A percentile compares a stretch with the other conserved stretches of the same genome.
Conservation (phyloP, 2,113 vertebrate genomes). For the Axis porcinus region DNA sequence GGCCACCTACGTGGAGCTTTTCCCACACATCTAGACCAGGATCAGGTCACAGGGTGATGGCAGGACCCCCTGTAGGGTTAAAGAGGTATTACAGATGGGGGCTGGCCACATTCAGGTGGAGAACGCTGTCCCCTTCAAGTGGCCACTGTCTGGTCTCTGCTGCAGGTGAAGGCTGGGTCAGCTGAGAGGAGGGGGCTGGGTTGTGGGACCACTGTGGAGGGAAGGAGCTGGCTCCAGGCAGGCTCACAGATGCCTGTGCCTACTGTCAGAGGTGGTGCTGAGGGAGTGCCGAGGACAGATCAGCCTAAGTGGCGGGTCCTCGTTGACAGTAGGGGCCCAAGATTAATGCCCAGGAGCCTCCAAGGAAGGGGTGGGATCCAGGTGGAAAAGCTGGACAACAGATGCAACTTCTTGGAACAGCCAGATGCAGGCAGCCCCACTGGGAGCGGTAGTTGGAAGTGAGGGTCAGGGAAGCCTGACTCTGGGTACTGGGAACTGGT, state of each 20-base stretch:
- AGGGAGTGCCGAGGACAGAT: background rate
- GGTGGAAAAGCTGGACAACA: background rate
- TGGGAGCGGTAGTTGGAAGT: background rate
- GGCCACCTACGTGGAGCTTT: background rate
- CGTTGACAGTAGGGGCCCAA: background rate
- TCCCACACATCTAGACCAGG: background rate
- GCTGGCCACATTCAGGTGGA: background rate
- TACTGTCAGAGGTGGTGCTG: rapidly evolving
- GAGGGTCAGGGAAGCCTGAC: background rate
- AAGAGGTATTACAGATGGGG: background rate
- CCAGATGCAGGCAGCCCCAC: background rate
- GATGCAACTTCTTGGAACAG: background rate
- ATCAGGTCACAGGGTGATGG: background rate
- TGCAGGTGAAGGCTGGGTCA: background rate
- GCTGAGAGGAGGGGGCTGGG: background rate
- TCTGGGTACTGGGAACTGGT: background rate
- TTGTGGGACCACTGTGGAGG: background rate
- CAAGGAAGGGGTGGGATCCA: background rate
- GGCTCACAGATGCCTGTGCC: background rate
- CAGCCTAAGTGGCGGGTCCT: background rate
- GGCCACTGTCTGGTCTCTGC: background rate
- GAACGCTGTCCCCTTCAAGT: background rate
- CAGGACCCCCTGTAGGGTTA: background rate
- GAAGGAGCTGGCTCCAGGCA: background rate
- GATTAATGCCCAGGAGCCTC: background rate